Base-by-base conservation (phyloP, 2,888 invertebrate genomes). In the Microchrysa polita region DNA sequence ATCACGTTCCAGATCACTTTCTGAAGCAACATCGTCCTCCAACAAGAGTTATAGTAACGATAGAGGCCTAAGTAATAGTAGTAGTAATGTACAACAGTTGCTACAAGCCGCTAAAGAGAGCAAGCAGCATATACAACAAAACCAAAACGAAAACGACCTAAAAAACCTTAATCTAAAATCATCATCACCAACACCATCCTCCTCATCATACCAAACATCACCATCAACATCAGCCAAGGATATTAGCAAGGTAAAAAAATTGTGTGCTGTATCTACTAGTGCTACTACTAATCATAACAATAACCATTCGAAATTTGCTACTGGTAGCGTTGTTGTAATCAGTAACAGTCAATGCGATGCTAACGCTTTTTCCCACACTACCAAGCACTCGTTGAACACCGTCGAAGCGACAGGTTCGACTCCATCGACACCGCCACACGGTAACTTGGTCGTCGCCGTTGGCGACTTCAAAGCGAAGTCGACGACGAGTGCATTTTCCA, bases 1-100 rank as follows among this genome's bases (percentile, higher is more conserved):
- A 79, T 82, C 83, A 83, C 83, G 85, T 82, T 85, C 85, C 80
- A 84, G 85, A 83, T 85, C 85, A 79, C 80, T 82, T 78, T 80
- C 81, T 81, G 84, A 82, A 74, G 77, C 80, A 74, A 79, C 80
- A 75, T 22, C 69, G 55, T 44, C 48, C 48, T 73, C 55, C 23
- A 57, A 57, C 57, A 74, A 69, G 52, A 48, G 42, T 27, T 60
- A 61, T 42, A 74, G 12, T 60, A 60, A 20, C 52, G 60, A 53
- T 67, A 69, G 52, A 69, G 72, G 73, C 73, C 60, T 71, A 67
- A 76, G 73, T 73, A 76, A 74, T 74, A 76, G 74, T 76, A 76
- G 74, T 76, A 74, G 71, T 76, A 74, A 76, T 73, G 74, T 73
- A 71, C 74, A 76, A 67, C 73, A 76, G 67, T 73, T 73, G 44